Evolutionary conservation across 2,888 invertebrate species (phyloP).

Genomic region (Brachylomia viminalis): DNA sequence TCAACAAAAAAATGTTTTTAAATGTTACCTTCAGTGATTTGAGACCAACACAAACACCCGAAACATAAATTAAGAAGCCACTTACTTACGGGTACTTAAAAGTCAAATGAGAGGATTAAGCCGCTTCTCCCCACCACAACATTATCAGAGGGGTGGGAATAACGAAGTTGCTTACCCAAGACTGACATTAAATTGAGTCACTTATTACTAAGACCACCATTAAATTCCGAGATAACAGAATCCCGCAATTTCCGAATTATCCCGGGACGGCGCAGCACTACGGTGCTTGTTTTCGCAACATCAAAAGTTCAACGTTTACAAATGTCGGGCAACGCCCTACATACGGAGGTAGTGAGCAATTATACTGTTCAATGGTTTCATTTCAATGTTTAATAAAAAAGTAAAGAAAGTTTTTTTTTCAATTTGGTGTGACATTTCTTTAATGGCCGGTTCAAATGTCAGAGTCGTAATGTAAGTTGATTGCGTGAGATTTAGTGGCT

Average conservation of each 20-base stretch:
- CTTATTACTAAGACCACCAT: constrained; percentile 62
- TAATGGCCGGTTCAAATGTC: constrained; percentile 65
- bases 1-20: background rate
- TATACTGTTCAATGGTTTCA: constrained; percentile 60
- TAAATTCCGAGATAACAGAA: constrained; percentile 59
- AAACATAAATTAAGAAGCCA: constrained; percentile 44
- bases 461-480: constrained; percentile 43
- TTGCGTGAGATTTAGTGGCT: constrained; percentile 41
- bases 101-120: constrained; percentile 59
- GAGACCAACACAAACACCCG: constrained; percentile 38
- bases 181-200: constrained; percentile 57
- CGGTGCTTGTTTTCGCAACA: constrained; percentile 65
- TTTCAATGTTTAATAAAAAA: constrained; percentile 43
- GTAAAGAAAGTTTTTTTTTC: constrained; percentile 54
- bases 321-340: constrained; percentile 73
- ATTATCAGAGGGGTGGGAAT: constrained; percentile 52
- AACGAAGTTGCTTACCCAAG: constrained; percentile 62
- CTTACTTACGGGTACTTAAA: constrained; percentile 58
- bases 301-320: constrained; percentile 73
- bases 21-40: background rate
- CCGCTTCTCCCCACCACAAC: constrained; percentile 39
- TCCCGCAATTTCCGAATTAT: constrained; percentile 51
- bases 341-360: constrained; percentile 68
- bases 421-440: constrained; percentile 60
- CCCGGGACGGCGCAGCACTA: constrained; percentile 43